Conservation (phyloP, 2,113 vertebrate genomes). For the Percopsis transmontana region DNA sequence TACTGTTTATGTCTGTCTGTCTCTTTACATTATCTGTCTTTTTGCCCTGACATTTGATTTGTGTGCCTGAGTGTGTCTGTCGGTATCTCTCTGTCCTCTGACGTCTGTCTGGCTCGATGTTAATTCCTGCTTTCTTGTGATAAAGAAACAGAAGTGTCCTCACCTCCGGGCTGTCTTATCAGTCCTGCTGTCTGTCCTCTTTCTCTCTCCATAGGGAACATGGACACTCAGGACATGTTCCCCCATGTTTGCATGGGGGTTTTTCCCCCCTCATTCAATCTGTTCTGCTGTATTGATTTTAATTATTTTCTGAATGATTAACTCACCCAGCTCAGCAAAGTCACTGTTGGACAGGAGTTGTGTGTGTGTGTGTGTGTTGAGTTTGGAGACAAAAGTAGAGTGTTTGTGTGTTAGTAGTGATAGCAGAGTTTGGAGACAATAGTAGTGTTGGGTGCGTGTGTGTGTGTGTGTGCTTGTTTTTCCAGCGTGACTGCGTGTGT, state of each 20-base stretch:
- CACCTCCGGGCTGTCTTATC: neutral
- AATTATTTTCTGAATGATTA: slow-evolving; percentile 67
- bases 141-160: neutral
- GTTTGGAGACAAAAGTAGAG: no score
- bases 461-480: no score
- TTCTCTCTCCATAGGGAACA: no score
- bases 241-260: neutral
- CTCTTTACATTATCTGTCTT: no score
- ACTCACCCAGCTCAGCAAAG: slow-evolving; percentile 35
- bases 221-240: no score
- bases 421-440: neutral
- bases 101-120: neutral
- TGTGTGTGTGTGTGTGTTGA: no score
- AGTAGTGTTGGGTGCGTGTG: no score
- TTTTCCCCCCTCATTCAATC: slow-evolving; percentile 37
- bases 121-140: neutral
- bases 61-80: no score
- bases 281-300: slow-evolving; percentile 68
- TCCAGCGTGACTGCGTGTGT: neutral
- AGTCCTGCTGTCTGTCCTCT: neutral
- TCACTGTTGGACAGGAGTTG: neutral
- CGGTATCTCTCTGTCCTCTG: no score
- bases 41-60: no score
- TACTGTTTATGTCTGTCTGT: no score
- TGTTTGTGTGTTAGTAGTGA: neutral